phyloP scores from a whole-genome alignment of 2,113 vertebrate genomes.

The Malurus cyaneus region DNA sequence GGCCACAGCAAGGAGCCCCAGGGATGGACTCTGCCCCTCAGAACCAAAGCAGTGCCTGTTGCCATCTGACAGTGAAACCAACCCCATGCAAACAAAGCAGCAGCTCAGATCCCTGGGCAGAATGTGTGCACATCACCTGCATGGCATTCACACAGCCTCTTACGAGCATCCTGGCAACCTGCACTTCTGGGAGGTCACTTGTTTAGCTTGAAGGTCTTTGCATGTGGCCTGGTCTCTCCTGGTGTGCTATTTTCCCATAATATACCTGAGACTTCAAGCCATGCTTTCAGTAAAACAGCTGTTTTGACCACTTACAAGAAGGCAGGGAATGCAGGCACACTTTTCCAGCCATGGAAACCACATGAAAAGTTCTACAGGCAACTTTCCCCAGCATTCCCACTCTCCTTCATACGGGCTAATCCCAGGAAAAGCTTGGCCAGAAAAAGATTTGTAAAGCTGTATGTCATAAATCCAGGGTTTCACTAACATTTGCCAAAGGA shows the following conservation, averaged over 20 bases:
- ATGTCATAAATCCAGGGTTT: slow-evolving; percentile 59
- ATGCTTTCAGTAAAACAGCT: slow-evolving; percentile 53
- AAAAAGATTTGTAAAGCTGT: slow-evolving; percentile 45
- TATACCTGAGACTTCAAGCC: slow-evolving; percentile 17
- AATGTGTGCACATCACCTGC: not conserved
- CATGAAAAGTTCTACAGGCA: slow-evolving; percentile 39
- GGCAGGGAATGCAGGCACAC: not conserved
- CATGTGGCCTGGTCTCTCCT: not conserved
- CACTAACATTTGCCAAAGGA: slow-evolving; percentile 4
- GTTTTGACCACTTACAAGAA: slow-evolving; percentile 36
- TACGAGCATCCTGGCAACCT: not conserved
- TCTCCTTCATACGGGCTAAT: not conserved
- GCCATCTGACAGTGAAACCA: not conserved
- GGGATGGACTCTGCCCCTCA: not conserved
- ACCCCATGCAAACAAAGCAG: not conserved
- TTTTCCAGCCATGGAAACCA: slow-evolving; percentile 55
- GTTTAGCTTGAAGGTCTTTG: not conserved
- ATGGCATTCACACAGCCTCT: not conserved
- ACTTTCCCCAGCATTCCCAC: not conserved
- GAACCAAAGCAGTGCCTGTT: not conserved
- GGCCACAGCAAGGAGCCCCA: not conserved
- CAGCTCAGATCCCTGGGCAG: not conserved
- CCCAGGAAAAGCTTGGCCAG: slow-evolving; percentile 36
- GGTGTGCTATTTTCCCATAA: not conserved
- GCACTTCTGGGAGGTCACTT: not conserved